A percentile compares a stretch with the other conserved stretches of the same genome.
These are phyloP conservation scores for Dolichotis patagonum DNA, from an alignment of 2,113 vertebrate species.

Conservation along the genomic window DNA sequence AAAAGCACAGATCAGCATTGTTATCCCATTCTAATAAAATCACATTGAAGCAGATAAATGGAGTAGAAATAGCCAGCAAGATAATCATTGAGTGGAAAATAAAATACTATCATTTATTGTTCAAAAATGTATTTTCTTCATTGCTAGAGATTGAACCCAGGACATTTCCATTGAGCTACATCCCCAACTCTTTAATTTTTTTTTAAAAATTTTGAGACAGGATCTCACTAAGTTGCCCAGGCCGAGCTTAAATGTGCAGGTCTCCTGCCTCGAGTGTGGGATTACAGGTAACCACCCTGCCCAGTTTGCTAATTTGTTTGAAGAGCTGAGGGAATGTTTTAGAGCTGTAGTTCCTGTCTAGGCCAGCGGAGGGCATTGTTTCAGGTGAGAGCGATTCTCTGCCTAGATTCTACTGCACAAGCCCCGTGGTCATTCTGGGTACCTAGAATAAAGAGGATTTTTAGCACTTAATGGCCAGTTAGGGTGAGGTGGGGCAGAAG, in stretches of 20 bases:
- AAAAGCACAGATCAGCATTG: neutral
- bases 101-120: neutral
- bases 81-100: slow-evolving; percentile 34
- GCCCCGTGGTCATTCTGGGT: neutral
- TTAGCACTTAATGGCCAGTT: neutral
- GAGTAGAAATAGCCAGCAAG: neutral
- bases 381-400: neutral
- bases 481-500: neutral
- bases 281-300: neutral
- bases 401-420: neutral
- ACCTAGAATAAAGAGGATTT: slow-evolving; percentile 5
- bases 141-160: neutral
- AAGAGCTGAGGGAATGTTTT: neutral
- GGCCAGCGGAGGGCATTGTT: slow-evolving; percentile 55
- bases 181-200: neutral
- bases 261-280: neutral
- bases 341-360: slow-evolving; percentile 24
- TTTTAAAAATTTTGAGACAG: neutral
- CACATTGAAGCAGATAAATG: neutral
- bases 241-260: neutral
- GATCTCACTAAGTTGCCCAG: neutral
- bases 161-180: neutral
- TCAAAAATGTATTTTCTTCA: neutral
- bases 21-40: slow-evolving; percentile 20
- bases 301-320: neutral